Evolutionary conservation across 2,113 vertebrate species (phyloP).

Genomic region (Chaetops frenatus): DNA sequence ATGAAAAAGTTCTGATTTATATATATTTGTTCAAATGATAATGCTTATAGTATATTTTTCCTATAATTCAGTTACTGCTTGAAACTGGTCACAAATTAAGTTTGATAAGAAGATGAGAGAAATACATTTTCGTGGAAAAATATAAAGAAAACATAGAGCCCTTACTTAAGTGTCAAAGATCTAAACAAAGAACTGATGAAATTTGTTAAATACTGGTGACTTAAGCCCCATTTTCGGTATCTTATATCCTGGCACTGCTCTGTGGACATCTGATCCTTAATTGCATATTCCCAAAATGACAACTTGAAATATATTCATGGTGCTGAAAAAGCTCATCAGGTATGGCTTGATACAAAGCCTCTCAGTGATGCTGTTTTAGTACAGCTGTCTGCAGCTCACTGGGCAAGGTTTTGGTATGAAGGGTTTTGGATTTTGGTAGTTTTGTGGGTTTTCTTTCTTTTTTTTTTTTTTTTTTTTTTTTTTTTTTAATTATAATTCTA

Average conservation of each 20-base stretch:
- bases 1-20: background rate
- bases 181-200: background rate
- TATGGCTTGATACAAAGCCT: background rate
- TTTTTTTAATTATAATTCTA: background rate
- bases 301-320: background rate
- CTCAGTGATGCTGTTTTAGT: background rate
- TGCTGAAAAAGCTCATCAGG: background rate
- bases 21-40: background rate
- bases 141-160: background rate
- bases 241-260: background rate
- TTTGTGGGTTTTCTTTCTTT: too few relatives aligned
- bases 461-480: too few relatives aligned
- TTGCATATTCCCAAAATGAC: background rate
- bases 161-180: background rate
- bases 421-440: rapidly evolving
- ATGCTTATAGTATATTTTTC: background rate
- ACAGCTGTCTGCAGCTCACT: background rate
- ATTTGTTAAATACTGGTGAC: background rate
- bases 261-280: background rate
- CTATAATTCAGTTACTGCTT: background rate
- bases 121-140: background rate
- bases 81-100: background rate
- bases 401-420: background rate
- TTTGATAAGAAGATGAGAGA: background rate
- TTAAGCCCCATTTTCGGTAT: background rate